Base-by-base conservation (phyloP, 2,113 vertebrate species). In the Tetraodon nigroviridis region DNA sequence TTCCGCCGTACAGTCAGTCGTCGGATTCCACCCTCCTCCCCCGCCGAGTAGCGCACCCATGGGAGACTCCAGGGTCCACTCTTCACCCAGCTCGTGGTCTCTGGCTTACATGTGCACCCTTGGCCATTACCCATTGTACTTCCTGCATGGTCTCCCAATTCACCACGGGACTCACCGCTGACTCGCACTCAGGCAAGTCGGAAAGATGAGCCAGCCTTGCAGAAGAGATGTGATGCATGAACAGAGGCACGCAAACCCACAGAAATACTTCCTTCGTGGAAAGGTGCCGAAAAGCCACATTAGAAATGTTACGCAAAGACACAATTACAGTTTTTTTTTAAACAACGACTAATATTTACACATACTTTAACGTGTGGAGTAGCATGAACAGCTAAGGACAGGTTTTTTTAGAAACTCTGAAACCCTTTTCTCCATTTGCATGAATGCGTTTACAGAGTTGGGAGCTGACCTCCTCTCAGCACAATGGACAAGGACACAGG, bases 171-270 rank as follows among this genome's bases (percentile, higher is more conserved):
- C 62, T 51, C 70, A 47, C 17, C 17, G 6, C 75, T 83, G 79
- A 79, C 65, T 86, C 82, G 83, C 64, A 58, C 58, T 55, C 55
- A 17, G 69, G 69, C 57, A 64, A 64, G 81, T 80, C 55, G 48
- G 50, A 80, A 79, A 82, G 83, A 85, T 76, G 45, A 86, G 66
- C 51, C 84, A 71, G 77, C 60, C 72, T 80, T 74, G 84, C 79
- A 67, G 77, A 81, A 78, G 75, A 71, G 73, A 74, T 53, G 24
- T 59, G 53, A 70, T 42, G 68, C 49, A 56, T 55, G 18, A 50
- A 55, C 65, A 63, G 62, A 75, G 56, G 50, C 75, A 83, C 22
- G 64, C 70, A 58, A 32, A 77, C 53, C 64, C 58, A 76, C 64
- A 58, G 62, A 69, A 59, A 68, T 46, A 69, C 47, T 60, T 59